These are phyloP conservation scores for Metridium senile DNA, from an alignment of 92 coral and sea anemone genomes.

Conservation along the genomic window DNA sequence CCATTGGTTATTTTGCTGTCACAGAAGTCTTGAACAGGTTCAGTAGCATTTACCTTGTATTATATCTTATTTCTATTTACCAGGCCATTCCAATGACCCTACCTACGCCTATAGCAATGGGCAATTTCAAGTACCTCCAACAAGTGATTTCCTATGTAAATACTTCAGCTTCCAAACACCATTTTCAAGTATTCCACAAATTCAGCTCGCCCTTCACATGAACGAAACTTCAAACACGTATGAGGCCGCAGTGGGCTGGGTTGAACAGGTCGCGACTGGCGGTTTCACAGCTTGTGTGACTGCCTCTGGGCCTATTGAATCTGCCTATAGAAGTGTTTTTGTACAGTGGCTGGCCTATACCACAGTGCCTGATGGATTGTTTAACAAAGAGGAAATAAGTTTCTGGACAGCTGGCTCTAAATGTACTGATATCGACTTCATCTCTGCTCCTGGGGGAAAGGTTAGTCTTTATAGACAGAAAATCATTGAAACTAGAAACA, in stretches of 20 bases:
- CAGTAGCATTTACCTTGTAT: too few relatives aligned
- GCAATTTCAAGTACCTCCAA: slow-evolving; percentile 19
- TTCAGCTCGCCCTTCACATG: slow-evolving; percentile 68
- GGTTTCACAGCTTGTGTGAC: slow-evolving; percentile 62
- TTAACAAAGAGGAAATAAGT: not conserved
- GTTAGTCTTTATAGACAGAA: slow-evolving; percentile 7
- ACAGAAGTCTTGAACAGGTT: too few relatives aligned
- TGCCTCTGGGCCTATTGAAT: slow-evolving; percentile 66
- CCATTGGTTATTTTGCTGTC: too few relatives aligned
- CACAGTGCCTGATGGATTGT: slow-evolving; percentile 42
- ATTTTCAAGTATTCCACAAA: slow-evolving; percentile 39
- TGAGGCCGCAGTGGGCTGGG: slow-evolving; percentile 82
- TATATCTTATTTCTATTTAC: not conserved
- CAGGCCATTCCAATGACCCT: not conserved
- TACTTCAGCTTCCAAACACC: slow-evolving; percentile 25
- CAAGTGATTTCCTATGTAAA: slow-evolving; percentile 47
- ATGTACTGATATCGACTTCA: slow-evolving; percentile 38
- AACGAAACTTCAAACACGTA: slow-evolving; percentile 54
- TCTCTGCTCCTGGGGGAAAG: slow-evolving; percentile 34
- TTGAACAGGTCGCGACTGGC: slow-evolving; percentile 43
- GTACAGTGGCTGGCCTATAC: slow-evolving; percentile 60
- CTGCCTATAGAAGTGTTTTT: slow-evolving; percentile 47
- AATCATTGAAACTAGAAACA: not conserved
- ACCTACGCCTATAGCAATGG: slow-evolving; percentile 7
- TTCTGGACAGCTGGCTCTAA: slow-evolving; percentile 60